Base-by-base conservation (phyloP, 2,797 vertebrate genomes). In the Discoglossus pictus region DNA sequence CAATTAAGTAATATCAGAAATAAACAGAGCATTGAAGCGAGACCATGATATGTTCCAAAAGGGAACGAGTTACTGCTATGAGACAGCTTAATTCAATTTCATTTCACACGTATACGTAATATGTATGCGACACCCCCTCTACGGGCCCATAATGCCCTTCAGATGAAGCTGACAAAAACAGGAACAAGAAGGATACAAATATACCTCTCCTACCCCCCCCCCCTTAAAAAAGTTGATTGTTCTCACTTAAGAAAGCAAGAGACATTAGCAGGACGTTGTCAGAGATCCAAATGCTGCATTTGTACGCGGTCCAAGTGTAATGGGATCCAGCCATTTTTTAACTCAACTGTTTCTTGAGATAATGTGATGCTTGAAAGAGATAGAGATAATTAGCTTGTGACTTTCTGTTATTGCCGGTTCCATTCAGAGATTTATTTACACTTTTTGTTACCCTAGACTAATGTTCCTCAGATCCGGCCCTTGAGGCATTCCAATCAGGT, bases 1-100 rank as follows among this genome's bases (percentile, higher is more conserved):
- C 55, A 67, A 67, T 67, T 60, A 67, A 43, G 65, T 52, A 51
- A 67, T 67, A 67, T 67, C 65, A 67, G 65, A 67, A 67, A 39
- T 67, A 67, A 67, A 67, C 65, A 67, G 65, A 67, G 51, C 65
- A 52, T 16, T 43, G n/a, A 48, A 67, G 65, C 46, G 44, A 51
- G 24, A 59, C 65, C 15, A 16, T 15, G 54, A 42, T 67, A 51
- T 43, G 65, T 67, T 67, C 65, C 65, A 67, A 67, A 59, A 56
- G 23, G 35, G 65, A 67, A 67, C 54, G 35, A 60, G 59, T 59
- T 59, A 59, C 9, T 24, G 16, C 59, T 23, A 60, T 52, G 50
- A 67, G 35, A 34, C 54, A 35, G 44, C 44, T 50, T 35, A 34
- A 60, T 47, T 40, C 53, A 34, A 43, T 50, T 23, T 67, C 51